Base-by-base conservation (phyloP, 2,888 invertebrate genomes). In the Agrochola lota region DNA sequence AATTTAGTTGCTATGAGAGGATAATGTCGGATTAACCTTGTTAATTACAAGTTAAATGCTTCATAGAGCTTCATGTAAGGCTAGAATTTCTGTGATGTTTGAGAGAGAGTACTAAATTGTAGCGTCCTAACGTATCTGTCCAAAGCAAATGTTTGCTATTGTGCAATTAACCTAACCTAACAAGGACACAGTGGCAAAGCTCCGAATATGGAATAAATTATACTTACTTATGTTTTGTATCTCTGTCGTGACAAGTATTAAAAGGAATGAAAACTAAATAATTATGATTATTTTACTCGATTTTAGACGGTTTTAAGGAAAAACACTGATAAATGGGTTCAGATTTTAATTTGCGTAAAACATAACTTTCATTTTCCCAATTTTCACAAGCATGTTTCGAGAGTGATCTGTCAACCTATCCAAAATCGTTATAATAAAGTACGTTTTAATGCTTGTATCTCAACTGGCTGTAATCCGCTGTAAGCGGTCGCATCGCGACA, bases 401-500 rank as follows among this genome's bases (percentile, higher is more conserved):
- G 15, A 62, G 43, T 62, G 20, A 55, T 62, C 23, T 23, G 62
- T 52, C n/a, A 68, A 59, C 12, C 23, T 35, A 49, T 64, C 5
- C 7, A n/a, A 80, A 75, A 71, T 62, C 17, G n/a, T 60, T 66
- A 26, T 40, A 35, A 66, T 35, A 43, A 49, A 78, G 70, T 66
- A 70, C 9, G 66, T 77, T 77, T 49, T 64, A 73, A 40, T 77
- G 59, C 49, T 62, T 69, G 64, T 78, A 78, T 79, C 59, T 69
- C 55, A n/a, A 59, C 60, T 67, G 43, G 43, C n/a, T 46, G 74
- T 86, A 83, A 84, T 73, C 79, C 78, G 2, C 17, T 12, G 66
- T 83, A 68, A 86, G 78, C 86, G 66, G 73, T 70, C 75, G 67
- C 70, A 52, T 59, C 73, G 76, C 77, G 77, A 71, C 78, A 84